Base-by-base conservation (phyloP, 2,797 vertebrate genomes). In the Pachyuromys duprasi region DNA sequence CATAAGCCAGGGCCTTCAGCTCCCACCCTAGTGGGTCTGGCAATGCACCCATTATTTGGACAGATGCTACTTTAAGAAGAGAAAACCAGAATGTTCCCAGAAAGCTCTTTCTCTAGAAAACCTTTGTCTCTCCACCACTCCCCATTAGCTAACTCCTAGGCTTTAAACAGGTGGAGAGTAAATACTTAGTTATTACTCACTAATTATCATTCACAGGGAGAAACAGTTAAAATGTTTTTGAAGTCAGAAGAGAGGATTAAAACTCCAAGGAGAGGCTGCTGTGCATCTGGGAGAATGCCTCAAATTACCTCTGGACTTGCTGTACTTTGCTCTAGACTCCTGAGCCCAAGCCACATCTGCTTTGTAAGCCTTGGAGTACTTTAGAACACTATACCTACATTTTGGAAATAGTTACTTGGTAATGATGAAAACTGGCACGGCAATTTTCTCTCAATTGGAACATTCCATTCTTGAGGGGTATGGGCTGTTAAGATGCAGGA, bases 41-140 rank as follows among this genome's bases (percentile, higher is more conserved):
- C 17, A 0, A 1, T 0, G 8, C 0, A 2, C 13, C 5, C 24
- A 65, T 92, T 55, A 22, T 63, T 33, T 22, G 8, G 28, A 42
- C 60, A 69, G 24, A 90, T 28, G 60, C 33, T 72, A 9, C 83
- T 60, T 76, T 45, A 67, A 60, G 31, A 39, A 82, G 28, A 62
- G 39, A 79, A 39, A 11, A 45, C 9, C 13, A 33, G 11, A 60
- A 62, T 12, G 8, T 18, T 3, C 26, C 4, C 69, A 22, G 18
- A 22, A 42, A 76, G 45, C 18, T 39, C 36, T 86, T 89, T 82
- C 39, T 60, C 75, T 31, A 18, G 55, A 15, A 26, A 69, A 9
- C 15, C 3, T 84, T 79, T 26, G 39, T 63, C 26, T 31, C 1
- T 15, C 22, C 15, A 53, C 33, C 12, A 0, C 45, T 4, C 45